Evolutionary conservation across 2,797 vertebrate genomes (phyloP), one percentile per base, ranked within the genome.

Genomic region (Cyprinella venusta): DNA sequence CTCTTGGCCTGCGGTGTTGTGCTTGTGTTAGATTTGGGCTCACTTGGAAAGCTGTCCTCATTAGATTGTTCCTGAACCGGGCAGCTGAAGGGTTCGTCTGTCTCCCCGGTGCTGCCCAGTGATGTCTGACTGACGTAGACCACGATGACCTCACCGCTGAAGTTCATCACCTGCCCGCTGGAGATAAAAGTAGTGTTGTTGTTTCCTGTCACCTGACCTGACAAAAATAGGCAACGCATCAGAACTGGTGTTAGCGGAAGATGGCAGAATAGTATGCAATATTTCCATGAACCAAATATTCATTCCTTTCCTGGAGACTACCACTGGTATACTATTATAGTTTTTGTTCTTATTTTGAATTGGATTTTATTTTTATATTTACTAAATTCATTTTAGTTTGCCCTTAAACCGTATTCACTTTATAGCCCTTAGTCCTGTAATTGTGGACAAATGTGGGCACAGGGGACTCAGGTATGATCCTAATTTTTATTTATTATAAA

Each of bases 131-230:
- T 97, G 90, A 98, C 96, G n/a, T 97, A 97, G 81, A 99, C 96
- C 40, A 99, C 95, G 33, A 99, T 97, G 90, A 99, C 96, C 40
- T 99, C 97, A 0, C 97, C 97, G 70, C 96, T 99, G 93, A 99
- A 98, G 93, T 99, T 99, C 97, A 98, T 98, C 90, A 99, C 97
- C 94, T 98, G 96, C 84, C 97, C 97, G 15, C 95, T 98, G 90
- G 98, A 99, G 91, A 99, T 98, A 90, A 98, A 98, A 76, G 97
- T 99, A 90, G 97, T 98, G 95, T 97, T 99, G 91, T 97, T 93
- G 94, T 96, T 97, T 88, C 97, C 97, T 33, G 96, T 97, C 93
- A 98, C 96, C 87, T 96, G 97, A 92, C 97, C 97, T 99, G 89
- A 30, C 71, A 40, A 68, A 79, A 78, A 77, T 19, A 71, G 19